Percentiles rank a stretch among this genome's conserved stretches.
Evolutionary conservation across 2,113 vertebrate genomes (phyloP).

Genomic region (Tenrec ecaudatus): DNA sequence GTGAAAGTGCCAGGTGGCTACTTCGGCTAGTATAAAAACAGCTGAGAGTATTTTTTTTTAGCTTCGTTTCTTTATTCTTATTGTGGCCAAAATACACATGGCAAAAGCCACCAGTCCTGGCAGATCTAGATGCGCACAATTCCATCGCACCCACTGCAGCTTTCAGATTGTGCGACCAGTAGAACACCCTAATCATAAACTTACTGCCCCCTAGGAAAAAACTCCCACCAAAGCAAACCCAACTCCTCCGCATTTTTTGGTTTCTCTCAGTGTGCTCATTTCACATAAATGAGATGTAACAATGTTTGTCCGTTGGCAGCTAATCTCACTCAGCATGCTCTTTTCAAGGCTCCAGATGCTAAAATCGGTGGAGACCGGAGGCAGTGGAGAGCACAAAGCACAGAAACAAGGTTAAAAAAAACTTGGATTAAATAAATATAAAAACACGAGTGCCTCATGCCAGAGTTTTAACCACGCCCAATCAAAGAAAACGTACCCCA

Average conservation of each 20-base stretch:
- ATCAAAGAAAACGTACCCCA: slow-evolving; percentile 32
- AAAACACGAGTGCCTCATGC: not conserved
- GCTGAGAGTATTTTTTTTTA: slow-evolving; percentile 2
- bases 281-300: not conserved
- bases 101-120: not conserved
- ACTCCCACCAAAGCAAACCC: not conserved
- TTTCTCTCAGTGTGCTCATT: not conserved
- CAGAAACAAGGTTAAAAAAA: slow-evolving; percentile 51
- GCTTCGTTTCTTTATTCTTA: not conserved
- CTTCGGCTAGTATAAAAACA: slow-evolving; percentile 44
- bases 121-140: not conserved
- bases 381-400: not conserved
- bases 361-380: slow-evolving; percentile 10
- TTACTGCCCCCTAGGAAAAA: not conserved
- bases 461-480: slow-evolving; percentile 18
- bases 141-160: not conserved
- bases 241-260: not conserved
- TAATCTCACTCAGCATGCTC: not conserved
- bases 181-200: not conserved
- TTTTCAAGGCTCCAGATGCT: not conserved
- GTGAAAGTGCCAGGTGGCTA: slow-evolving; percentile 41
- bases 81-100: not conserved
- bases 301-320: not conserved
- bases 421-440: slow-evolving; percentile 49
- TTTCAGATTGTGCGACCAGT: not conserved